Evolutionary conservation across 2,888 invertebrate genomes (phyloP).

Genomic region (Baccha elongata): DNA sequence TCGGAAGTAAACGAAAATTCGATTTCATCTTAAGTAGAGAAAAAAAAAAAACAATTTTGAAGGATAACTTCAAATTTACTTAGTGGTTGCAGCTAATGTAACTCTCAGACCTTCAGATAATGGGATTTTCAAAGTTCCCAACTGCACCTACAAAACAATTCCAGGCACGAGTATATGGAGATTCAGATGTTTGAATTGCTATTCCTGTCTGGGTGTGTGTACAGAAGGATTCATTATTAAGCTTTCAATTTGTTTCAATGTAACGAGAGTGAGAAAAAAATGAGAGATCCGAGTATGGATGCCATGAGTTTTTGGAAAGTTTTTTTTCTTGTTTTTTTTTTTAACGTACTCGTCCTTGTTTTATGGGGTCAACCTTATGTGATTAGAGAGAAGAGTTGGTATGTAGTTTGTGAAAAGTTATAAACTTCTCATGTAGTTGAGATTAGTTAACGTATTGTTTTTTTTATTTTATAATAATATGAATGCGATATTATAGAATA

Average conservation of each 20-base stretch:
- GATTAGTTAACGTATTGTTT: slow-evolving; percentile 55
- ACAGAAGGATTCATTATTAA: slow-evolving; percentile 41
- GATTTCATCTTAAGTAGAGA: slow-evolving; percentile 8
- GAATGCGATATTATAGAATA: slow-evolving; percentile 1
- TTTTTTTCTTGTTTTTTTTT: slow-evolving; percentile 6
- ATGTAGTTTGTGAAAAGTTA: slow-evolving; percentile 34
- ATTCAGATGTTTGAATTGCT: slow-evolving; percentile 31
- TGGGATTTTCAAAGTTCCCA: slow-evolving; percentile 16
- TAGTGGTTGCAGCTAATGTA: slow-evolving; percentile 45
- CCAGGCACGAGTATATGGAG: background rate
- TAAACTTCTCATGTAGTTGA: slow-evolving; percentile 45
- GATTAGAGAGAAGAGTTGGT: slow-evolving; percentile 8
- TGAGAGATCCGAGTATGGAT: background rate
- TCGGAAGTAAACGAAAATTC: slow-evolving; percentile 3
- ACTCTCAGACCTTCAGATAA: slow-evolving; percentile 21
- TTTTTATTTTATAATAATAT: background rate
- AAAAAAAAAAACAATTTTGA: background rate
- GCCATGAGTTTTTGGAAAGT: slow-evolving; percentile 17
- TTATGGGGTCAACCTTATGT: slow-evolving; percentile 30
- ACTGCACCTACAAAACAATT: background rate
- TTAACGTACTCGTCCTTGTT: background rate
- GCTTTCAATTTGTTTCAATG: slow-evolving; percentile 55
- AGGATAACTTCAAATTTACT: slow-evolving; percentile 20
- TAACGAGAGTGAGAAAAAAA: background rate
- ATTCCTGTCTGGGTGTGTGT: background rate